Evolutionary conservation across 2,888 invertebrate genomes (phyloP), one percentile per base, ranked within the genome.

Genomic region (Oeneis ivallda): DNA sequence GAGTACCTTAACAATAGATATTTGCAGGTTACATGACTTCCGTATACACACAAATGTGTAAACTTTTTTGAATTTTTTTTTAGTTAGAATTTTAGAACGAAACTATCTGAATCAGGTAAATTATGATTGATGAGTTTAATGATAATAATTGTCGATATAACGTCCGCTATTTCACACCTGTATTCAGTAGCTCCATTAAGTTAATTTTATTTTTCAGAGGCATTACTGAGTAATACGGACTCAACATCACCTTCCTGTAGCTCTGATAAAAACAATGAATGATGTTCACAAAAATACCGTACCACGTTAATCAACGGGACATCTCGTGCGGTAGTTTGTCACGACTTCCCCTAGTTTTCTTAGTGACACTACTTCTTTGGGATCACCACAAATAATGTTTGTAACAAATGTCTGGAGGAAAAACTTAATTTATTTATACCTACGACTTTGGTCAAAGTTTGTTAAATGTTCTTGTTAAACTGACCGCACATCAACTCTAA

Each of bases 241-340:
- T 53, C 37, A 37, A 37, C 39, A 13, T 34, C n/a, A 41, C 19
- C 19, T 56, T 58, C 47, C 26, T 7, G 15, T 19, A 32, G 11
- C 32, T 45, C 5, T 47, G 34, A 58, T 45, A 58, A 58, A 58
- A 58, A 58, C 58, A 32, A 45, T 58, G 58, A 58, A 58, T 58
- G 47, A 58, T 58, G 58, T 32, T 32, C 45, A 17, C 47, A 47
- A 47, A 76, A 79, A 81, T 82, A 79, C 77, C 26, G 79, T 79
- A 74, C 76, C 74, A 75, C 71, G 78, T 81, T 85, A 85, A 86
- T 86, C 86, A 85, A 15, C 5, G 80, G 79, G 83, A 84, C 73
- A 81, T 79, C 79, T 79, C 72, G 74, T 67, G 75, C 64, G 76
- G 80, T 79, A 79, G 80, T 84, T 82, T 85, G 82, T 86, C 85